These are phyloP conservation scores for Cliona cf. orientalis DNA, from an alignment of 37 sponge, comb jelly and placozoan species.

Conservation along the genomic window DNA sequence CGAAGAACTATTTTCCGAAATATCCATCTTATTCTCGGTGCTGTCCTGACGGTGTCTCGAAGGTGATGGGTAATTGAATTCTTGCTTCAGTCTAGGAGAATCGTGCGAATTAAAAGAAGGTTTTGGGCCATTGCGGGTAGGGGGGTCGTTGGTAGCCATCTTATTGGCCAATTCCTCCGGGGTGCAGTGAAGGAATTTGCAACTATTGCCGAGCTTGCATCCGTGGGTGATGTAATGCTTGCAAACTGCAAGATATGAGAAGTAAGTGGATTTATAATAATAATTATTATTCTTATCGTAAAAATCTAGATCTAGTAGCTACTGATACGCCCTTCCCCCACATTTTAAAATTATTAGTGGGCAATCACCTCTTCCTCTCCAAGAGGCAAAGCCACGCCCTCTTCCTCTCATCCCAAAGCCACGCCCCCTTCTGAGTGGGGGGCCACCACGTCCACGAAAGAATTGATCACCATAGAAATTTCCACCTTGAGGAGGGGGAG, in stretches of 20 bases:
- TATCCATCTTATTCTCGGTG: no score
- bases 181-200: slow-evolving; percentile 62
- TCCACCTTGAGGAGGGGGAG: neutral
- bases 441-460: neutral
- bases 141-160: slow-evolving; percentile 1
- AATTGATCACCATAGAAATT: slow-evolving; percentile 5
- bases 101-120: no score
- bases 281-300: no score
- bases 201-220: slow-evolving; percentile 53
- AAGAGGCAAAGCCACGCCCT: slow-evolving; percentile 2
- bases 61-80: no score
- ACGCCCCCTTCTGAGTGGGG: slow-evolving; percentile 1
- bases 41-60: no score
- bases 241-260: no score
- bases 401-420: neutral
- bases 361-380: slow-evolving; percentile 7
- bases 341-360: neutral
- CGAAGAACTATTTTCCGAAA: no score
- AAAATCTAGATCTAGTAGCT: no score
- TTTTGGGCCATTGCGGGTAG: neutral
- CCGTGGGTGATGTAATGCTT: slow-evolving; percentile 73
- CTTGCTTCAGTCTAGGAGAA: no score
- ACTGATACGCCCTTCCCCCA: neutral
- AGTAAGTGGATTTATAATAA: no score
- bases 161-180: slow-evolving; percentile 49